Evolutionary conservation across 2,888 invertebrate species (phyloP), one percentile per base, ranked within the genome.

Genomic region (Diarsia brunnea): DNA sequence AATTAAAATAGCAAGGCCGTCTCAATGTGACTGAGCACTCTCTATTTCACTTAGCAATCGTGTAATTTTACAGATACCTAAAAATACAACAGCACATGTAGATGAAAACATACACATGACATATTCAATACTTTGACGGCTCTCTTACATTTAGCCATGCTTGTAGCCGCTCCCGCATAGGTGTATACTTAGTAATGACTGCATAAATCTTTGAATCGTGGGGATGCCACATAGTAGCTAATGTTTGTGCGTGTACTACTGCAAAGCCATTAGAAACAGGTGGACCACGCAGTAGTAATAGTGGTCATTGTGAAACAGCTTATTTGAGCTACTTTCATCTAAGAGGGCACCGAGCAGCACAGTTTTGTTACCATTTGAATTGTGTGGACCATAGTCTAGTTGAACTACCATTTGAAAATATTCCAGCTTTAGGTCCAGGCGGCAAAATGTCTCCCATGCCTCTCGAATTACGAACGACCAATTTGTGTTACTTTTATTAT

Each of bases 171-270:
- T 77, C 70, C 73, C 51, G n/a, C 58, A 43, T 45, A 51, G 14
- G 49, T 14, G 16, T 31, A 63, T 55, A n/a, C n/a, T n/a, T n/a
- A 64, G 38, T 53, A 83, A 73, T 67, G 77, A 73, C 75, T 66
- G 27, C 73, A 71, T 64, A 68, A 63, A 64, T 71, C 53, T 73
- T 78, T 78, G 63, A 79, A 73, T 73, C 66, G 66, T 49, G 47
- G 61, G 27, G 66, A 76, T 67, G 38, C 60, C 31, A 43, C 51
- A 72, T 75, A 74, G 85, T 76, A 74, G 69, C 82, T 49, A 76
- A 85, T 81, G 66, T 78, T 31, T 66, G n/a, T 61, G 5, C 19
- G 47, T 58, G 64, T 65, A 68, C 43, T 45, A 27, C 61, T 63
- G n/a, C 24, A 31, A 21, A 51, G 69, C n/a, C 49, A 24, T n/a